These are phyloP conservation scores for Caenorhabditis sp. DNA, from an alignment of 2,888 invertebrate genomes.

Conservation along the genomic window DNA sequence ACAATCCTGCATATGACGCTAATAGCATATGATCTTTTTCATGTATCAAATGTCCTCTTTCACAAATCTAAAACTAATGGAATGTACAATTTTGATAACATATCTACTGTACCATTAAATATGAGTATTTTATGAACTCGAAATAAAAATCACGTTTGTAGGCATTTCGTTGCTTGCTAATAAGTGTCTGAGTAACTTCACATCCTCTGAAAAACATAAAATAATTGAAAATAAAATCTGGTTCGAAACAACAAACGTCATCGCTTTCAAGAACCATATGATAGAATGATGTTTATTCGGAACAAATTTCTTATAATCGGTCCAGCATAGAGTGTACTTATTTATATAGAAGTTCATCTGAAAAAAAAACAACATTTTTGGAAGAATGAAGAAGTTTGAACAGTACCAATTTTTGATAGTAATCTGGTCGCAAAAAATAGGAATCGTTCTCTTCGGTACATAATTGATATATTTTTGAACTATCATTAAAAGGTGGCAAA, in stretches of 20 bases:
- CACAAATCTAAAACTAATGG: constrained; percentile 41
- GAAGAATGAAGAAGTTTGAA: neutral
- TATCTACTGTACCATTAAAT: constrained; percentile 54
- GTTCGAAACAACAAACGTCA: constrained; percentile 28
- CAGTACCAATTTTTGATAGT: constrained; percentile 14
- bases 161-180: constrained; percentile 40
- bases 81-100: too few species aligned
- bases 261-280: constrained; percentile 52
- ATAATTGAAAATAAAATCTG: neutral
- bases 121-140: constrained; percentile 61
- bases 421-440: neutral
- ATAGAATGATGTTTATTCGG: constrained; percentile 42
- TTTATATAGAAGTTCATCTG: constrained; percentile 45
- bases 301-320: constrained; percentile 41
- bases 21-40: constrained; percentile 40
- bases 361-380: constrained; percentile 13
- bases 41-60: constrained; percentile 39
- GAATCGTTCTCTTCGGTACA: constrained; percentile 51
- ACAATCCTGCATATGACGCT: constrained; percentile 44
- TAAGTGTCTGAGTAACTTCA: constrained; percentile 54
- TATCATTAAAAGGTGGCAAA: constrained; percentile 49
- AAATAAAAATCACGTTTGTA: constrained; percentile 60
- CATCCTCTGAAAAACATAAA: constrained; percentile 48
- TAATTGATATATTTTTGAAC: constrained; percentile 39
- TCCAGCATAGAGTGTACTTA: constrained; percentile 48